Conservation (phyloP, 2,113 vertebrate species). For the Dendropsophus ebraccatus region DNA sequence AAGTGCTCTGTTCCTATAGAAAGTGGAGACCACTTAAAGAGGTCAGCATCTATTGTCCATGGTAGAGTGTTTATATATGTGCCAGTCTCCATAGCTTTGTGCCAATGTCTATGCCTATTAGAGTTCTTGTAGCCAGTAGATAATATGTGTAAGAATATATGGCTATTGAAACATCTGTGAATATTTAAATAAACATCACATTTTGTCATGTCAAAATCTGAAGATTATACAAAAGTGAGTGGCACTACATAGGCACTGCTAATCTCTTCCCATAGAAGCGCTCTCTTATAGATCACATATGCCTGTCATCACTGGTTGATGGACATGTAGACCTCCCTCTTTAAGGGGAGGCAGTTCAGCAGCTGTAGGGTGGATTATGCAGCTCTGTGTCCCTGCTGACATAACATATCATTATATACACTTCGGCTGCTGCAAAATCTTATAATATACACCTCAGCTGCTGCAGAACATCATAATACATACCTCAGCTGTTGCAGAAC, state of each 20-base stretch:
- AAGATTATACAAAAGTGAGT: not conserved
- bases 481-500: not conserved
- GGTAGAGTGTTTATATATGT: not conserved
- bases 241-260: not conserved
- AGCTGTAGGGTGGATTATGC: not conserved
- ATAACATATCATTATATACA: not conserved
- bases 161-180: not conserved
- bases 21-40: constrained; percentile 10
- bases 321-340: not conserved
- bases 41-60: not conserved
- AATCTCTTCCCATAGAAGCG: not conserved
- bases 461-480: not conserved
- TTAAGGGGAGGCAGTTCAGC: not conserved
- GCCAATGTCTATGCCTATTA: not conserved
- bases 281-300: not conserved
- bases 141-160: too few relatives aligned
- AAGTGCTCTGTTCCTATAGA: constrained; percentile 31
- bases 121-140: not conserved
- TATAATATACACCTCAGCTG: not conserved
- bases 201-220: not conserved
- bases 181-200: not conserved
- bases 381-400: not conserved
- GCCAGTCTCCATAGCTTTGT: not conserved
- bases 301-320: not conserved
- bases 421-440: not conserved